Percentiles rank a stretch among this genome's conserved stretches.
Evolutionary conservation across 2,797 vertebrate species (phyloP).

Genomic region (Tokudaia tokunoshimensis): DNA sequence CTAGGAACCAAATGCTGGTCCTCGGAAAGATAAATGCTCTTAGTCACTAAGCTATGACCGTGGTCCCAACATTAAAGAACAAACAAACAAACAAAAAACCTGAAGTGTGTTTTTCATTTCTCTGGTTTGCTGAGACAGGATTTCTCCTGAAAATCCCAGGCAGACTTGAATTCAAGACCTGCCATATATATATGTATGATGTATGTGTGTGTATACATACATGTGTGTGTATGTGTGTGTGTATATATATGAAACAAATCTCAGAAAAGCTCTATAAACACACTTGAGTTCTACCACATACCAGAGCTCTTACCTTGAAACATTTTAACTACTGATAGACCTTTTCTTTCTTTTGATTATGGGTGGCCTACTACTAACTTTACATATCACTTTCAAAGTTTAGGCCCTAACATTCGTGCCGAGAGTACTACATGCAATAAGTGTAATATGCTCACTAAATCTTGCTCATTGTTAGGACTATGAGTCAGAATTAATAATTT

Average conservation of each 20-base stretch:
- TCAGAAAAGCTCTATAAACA: conserved; percentile 53
- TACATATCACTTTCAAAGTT: conserved; percentile 48
- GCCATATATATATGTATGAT: conserved; percentile 6
- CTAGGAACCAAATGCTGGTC: neutral
- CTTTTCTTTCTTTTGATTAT: conserved; percentile 38
- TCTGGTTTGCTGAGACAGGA: neutral
- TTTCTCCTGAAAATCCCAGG: neutral
- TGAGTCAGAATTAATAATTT: conserved; percentile 46
- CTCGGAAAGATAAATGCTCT: neutral
- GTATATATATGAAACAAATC: neutral
- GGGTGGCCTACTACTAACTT: neutral
- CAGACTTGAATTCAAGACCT: neutral
- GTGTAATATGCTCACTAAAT: conserved; percentile 61
- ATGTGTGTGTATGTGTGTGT: no score
- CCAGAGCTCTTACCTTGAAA: conserved; percentile 24
- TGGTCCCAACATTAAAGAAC: neutral
- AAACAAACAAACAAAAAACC: neutral
- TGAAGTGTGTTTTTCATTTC: neutral
- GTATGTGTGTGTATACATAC: neutral
- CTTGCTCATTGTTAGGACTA: conserved; percentile 4
- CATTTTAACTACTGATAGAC: conserved; percentile 50
- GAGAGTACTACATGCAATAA: conserved; percentile 4
- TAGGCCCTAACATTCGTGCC: conserved; percentile 28
- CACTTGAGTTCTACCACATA: conserved; percentile 52
- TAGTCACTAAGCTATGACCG: neutral